These are phyloP conservation scores for Brassicogethes aeneus DNA, from an alignment of 2,888 invertebrate genomes.

Conservation along the genomic window DNA sequence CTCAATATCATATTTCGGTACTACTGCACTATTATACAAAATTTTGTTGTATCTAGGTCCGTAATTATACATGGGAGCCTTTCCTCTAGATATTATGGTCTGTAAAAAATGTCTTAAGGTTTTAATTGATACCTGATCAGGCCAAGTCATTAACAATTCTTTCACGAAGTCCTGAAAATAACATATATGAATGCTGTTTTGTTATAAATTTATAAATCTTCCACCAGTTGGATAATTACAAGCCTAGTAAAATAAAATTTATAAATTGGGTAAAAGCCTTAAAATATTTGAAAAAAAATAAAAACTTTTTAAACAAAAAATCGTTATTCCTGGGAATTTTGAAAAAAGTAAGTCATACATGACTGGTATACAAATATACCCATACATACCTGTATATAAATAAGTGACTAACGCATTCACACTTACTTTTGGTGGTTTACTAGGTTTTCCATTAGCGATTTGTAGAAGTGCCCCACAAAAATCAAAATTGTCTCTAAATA, in stretches of 20 bases:
- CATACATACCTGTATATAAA: no score
- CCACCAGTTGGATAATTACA: no score
- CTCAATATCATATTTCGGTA: not conserved
- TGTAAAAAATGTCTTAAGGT: not conserved
- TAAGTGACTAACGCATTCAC: no score
- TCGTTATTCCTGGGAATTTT: no score
- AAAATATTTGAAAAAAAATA: not conserved
- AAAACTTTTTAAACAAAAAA: no score
- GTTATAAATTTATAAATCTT: not conserved
- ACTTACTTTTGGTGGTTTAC: no score
- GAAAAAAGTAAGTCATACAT: no score
- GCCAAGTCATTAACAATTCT: not conserved
- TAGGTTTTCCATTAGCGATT: no score
- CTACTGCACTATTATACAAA: not conserved
- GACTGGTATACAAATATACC: no score
- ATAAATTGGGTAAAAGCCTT: not conserved
- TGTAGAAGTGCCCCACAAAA: no score
- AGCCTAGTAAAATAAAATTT: no score
- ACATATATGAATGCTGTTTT: not conserved
- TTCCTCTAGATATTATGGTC: not conserved
- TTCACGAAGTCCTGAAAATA: not conserved
- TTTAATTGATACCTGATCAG: not conserved
- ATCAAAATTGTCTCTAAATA: not conserved
- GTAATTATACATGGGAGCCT: not conserved
- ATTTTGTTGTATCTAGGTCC: not conserved